These are phyloP conservation scores for Sinocyclocheilus rhinocerous DNA, from an alignment of 2,113 vertebrate genomes.

Conservation along the genomic window DNA sequence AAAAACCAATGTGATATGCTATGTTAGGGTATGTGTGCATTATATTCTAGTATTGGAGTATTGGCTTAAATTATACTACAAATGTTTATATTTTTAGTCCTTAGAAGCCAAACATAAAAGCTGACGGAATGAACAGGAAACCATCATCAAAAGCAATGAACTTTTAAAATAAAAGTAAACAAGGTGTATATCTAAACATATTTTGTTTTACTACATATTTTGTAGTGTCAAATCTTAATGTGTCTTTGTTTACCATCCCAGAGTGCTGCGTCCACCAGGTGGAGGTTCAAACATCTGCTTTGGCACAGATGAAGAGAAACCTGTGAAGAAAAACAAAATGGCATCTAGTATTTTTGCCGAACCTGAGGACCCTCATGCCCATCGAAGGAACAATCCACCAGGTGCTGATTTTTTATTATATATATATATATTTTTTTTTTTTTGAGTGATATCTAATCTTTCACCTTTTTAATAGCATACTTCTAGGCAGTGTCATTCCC, in stretches of 20 bases:
- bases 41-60: no score
- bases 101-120: not conserved
- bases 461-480: not conserved
- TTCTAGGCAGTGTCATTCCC: not conserved
- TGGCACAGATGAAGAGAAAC: conserved; percentile 84
- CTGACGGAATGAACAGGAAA: not conserved
- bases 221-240: not conserved
- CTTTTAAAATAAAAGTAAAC: not conserved
- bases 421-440: no score
- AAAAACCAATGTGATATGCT: no score
- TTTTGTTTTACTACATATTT: not conserved
- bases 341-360: conserved; percentile 94
- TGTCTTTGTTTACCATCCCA: conserved; percentile 57
- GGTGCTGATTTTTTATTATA: conserved; percentile 60
- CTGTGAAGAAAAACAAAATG: conserved; percentile 89
- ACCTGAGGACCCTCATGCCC: conserved; percentile 86
- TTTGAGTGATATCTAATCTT: no score
- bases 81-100: no score
- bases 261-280: conserved; percentile 92
- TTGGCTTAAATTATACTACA: no score
- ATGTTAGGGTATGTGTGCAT: no score
- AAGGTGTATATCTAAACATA: not conserved
- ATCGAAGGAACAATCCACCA: conserved; percentile 81
- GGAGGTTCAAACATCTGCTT: conserved; percentile 92
- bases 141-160: not conserved